Base-by-base conservation (phyloP, 2,888 invertebrate species). In the Tetramorium bicarinatum region DNA sequence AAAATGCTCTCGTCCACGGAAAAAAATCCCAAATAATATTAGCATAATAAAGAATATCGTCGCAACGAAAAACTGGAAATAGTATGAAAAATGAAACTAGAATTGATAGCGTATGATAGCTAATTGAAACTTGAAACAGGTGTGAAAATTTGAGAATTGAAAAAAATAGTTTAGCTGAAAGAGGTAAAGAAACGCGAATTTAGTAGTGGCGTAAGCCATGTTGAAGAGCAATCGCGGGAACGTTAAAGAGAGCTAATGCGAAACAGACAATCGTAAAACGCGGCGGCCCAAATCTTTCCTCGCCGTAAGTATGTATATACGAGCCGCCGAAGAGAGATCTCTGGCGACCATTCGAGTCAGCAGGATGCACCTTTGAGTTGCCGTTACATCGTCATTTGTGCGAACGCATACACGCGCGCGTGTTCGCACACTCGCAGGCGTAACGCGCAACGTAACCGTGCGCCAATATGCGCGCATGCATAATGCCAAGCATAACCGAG, bases 401-500 rank as follows among this genome's bases (percentile, higher is more conserved):
- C 29, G 15, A 15, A 6, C 29, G 34, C 47, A 0, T 2, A 18
- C 18, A 54, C 25, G 6, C 64, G 21, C 11, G 11, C 64, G n/a
- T 15, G 18, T 13, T 34, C 34, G 4, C 7, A 18, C 4, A 15
- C 29, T 9, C 25, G 66, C 56, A 76, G 18, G 67, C 67, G 61
- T 61, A 83, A 80, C 81, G 88, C 83, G 88, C 56, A 56, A 88
- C 85, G 88, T 87, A 89, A 89, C 82, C 87, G 86, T 87, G 87
- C 87, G 87, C 85, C 89, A 89, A 92, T 92, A 88, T 91, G 89
- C 85, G 91, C 90, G 91, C 90, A 90, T 93, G 88, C 91, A 93
- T 93, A 93, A 93, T 92, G 85, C 88, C 89, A 90, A 89, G 92
- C 93, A 93, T 93, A 94, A 93, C 91, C 92, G 89, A 92, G 91